phyloP scores from a whole-genome alignment of 2,888 invertebrate species.

The Minunthozetes semirufus region DNA sequence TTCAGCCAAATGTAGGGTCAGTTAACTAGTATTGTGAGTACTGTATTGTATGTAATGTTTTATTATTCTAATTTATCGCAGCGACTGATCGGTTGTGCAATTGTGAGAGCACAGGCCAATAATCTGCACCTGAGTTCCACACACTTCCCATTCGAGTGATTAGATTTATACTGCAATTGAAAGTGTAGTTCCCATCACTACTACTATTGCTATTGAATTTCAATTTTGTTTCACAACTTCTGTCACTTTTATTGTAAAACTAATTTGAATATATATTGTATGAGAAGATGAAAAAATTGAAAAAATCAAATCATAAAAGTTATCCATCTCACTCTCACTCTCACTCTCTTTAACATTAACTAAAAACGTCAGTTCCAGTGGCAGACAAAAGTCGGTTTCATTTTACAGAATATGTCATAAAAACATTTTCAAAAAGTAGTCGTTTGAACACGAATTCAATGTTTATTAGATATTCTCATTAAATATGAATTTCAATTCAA shows the following conservation, averaged over 20 bases:
- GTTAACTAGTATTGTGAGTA: too few species aligned
- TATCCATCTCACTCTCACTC: not conserved
- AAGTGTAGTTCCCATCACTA: not conserved
- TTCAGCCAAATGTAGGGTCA: too few species aligned
- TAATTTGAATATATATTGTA: slow-evolving; percentile 14
- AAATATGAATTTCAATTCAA: not conserved
- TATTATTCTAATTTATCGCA: slow-evolving; percentile 20
- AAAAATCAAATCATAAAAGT: not conserved
- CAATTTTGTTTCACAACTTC: not conserved
- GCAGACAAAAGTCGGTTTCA: not conserved
- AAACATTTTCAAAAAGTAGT: not conserved
- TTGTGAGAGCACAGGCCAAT: not conserved
- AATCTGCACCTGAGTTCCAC: slow-evolving; percentile 26
- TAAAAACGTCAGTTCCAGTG: not conserved
- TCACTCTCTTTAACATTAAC: too few species aligned
- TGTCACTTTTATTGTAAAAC: not conserved
- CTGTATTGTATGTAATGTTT: not conserved
- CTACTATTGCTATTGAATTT: slow-evolving; percentile 10
- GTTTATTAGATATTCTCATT: not conserved
- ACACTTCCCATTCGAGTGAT: not conserved
- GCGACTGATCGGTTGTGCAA: not conserved
- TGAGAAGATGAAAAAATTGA: not conserved
- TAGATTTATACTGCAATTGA: slow-evolving; percentile 15
- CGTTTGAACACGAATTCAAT: not conserved
- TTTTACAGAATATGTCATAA: not conserved